Base-by-base conservation (phyloP, 2,888 invertebrate genomes). In the Lycia hirtaria region DNA sequence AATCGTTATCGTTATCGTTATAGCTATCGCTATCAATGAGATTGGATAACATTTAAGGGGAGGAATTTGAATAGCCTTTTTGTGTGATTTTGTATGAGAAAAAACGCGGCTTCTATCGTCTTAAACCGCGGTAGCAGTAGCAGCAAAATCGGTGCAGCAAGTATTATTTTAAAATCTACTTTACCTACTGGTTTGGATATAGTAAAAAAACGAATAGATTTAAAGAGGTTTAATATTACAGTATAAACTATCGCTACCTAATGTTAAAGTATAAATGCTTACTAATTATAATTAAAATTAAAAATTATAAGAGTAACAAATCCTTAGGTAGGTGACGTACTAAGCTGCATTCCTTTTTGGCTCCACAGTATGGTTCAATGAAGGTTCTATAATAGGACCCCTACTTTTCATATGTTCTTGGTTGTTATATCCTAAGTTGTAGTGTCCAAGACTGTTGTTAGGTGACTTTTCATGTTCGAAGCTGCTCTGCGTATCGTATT, bases 331-430 rank as follows among this genome's bases (percentile, higher is more conserved):
- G 40, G 5, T 19, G 17, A 35, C 4, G 2, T 19, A 20, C 40
- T 43, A 49, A 6, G 48, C 41, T 4, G 51, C 33, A 22, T 47
- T 56, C 12, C 28, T 45, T 53, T 60, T 67, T 38, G 41, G 56
- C 22, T 59, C 52, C 3, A 57, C 37, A 10, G 57, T 57, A 10
- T 52, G 30, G 30, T 22, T 57, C 6, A 43, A 10, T 0, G 57
- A 57, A 32, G 57, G 57, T 37, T 79, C 75, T 1, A 82, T 67
- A 1, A 83, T 84, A 14, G 65, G 71, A 60, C 60, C 77, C 0
- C 66, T 50, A n/a, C 84, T 56, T 30, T 58, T 47, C 30, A 61
- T 45, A 4, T 47, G 47, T 15, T 57, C 56, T 51, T 70, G 70
- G 38, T 63, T 67, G 49, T 77, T 70, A 32, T 69, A 80, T 5